A percentile compares a stretch with the other conserved stretches of the same genome.
Conservation (phyloP, 1,140 invertebrate species). For the Mizuhopecten yessoensis region DNA sequence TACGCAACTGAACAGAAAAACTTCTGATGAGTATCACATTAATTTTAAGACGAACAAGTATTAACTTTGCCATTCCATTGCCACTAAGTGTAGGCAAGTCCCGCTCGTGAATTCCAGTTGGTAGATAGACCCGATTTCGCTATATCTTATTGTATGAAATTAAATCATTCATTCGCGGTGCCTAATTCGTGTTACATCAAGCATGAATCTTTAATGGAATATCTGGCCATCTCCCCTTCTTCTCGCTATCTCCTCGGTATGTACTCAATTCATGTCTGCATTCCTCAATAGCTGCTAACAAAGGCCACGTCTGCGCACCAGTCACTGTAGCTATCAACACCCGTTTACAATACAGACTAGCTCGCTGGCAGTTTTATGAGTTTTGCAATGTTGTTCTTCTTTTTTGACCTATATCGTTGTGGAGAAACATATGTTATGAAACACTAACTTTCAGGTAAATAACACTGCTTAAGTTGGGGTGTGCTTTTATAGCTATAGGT, state of each 20-base stretch:
- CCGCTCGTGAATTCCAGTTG: constrained; percentile 20
- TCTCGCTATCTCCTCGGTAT: background rate
- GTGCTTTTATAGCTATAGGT: background rate
- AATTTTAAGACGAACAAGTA: background rate
- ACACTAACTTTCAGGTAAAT: background rate
- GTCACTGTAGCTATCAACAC: background rate
- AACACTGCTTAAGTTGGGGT: background rate
- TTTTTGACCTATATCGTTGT: background rate
- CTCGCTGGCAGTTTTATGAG: constrained; percentile 1
- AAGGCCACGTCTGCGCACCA: background rate
- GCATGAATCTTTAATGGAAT: constrained; percentile 5
- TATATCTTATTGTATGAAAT: constrained; percentile 34
- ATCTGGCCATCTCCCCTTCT: too few species aligned
- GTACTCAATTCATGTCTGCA: background rate
- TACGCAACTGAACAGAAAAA: constrained; percentile 16
- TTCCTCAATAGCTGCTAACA: background rate
- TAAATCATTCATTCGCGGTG: constrained; percentile 11
- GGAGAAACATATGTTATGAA: constrained; percentile 23
- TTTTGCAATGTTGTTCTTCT: background rate
- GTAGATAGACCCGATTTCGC: constrained; percentile 25
- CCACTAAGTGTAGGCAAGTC: background rate
- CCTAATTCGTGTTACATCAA: constrained; percentile 6
- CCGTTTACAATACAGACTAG: background rate
- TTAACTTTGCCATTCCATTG: constrained; percentile 7
- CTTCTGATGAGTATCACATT: background rate